These are phyloP conservation scores for Prinia subflava DNA, from an alignment of 2,113 vertebrate species.

Conservation along the genomic window DNA sequence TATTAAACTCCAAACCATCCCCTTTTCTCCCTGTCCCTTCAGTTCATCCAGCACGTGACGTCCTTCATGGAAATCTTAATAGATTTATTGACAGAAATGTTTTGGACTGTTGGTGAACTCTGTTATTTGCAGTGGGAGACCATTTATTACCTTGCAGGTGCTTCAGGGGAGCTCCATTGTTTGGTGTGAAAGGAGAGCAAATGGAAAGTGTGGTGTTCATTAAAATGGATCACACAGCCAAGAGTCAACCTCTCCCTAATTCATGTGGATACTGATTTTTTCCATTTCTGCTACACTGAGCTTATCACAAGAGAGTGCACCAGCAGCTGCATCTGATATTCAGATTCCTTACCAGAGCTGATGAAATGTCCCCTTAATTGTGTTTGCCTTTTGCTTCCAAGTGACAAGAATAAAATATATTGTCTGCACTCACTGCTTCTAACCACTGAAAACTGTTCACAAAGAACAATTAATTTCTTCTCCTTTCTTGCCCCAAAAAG, in stretches of 20 bases:
- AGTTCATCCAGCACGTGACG: not conserved
- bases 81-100: not conserved
- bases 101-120: not conserved
- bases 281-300: slow-evolving; percentile 16
- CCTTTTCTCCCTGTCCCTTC: not conserved
- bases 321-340: slow-evolving; percentile 21
- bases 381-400: slow-evolving; percentile 2
- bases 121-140: not conserved
- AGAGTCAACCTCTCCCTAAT: not conserved
- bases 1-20: not conserved
- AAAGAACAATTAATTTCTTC: not conserved
- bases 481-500: not conserved
- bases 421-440: not conserved
- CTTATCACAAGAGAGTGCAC: not conserved
- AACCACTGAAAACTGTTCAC: not conserved
- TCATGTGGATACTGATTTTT: not conserved
- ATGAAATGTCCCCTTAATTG: slow-evolving; percentile 24
- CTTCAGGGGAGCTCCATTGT: not conserved
- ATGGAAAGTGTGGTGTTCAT: not conserved
- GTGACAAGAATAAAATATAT: slow-evolving; percentile 25
- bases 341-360: slow-evolving; percentile 7
- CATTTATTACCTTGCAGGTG: not conserved
- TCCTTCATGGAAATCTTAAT: not conserved
- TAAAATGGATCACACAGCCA: not conserved
- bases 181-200: slow-evolving; percentile 1